Evolutionary conservation across 2,888 invertebrate genomes (phyloP).

Genomic region (Lasioglossum oenotherae): DNA sequence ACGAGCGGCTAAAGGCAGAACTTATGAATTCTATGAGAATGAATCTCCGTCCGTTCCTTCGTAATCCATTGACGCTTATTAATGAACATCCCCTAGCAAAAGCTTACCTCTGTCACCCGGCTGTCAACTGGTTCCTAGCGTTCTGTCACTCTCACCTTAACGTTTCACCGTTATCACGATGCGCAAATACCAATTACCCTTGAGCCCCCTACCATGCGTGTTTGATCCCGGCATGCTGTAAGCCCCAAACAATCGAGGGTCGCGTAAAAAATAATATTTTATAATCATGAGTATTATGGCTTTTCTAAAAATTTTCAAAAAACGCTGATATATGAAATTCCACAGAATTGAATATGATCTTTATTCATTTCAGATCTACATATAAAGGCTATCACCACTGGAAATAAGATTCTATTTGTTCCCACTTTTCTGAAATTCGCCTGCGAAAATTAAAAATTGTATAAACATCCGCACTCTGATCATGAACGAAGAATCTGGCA

Average conservation of each 20-base stretch:
- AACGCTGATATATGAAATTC: too few relatives aligned
- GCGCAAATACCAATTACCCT: slow-evolving; percentile 16
- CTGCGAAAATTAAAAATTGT: too few relatives aligned
- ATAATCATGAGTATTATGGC: too few relatives aligned
- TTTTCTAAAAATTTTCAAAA: too few relatives aligned
- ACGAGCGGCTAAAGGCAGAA: slow-evolving; percentile 1
- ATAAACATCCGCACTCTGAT: too few relatives aligned
- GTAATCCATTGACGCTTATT: background rate
- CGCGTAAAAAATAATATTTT: slow-evolving; percentile 1
- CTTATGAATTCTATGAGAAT: background rate
- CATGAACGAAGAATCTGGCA: background rate
- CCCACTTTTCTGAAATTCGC: too few relatives aligned
- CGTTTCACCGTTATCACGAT: slow-evolving; percentile 17
- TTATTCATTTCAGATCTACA: too few relatives aligned
- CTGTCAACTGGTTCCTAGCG: slow-evolving; percentile 5
- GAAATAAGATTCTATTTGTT: too few relatives aligned
- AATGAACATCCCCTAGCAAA: background rate
- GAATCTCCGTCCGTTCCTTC: background rate
- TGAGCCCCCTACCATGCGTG: too few relatives aligned
- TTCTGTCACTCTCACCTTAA: background rate
- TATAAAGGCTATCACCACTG: too few relatives aligned
- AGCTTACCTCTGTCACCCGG: slow-evolving; percentile 5
- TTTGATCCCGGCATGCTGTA: background rate
- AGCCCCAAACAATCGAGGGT: slow-evolving; percentile 17
- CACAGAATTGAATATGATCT: too few relatives aligned